Percentiles rank a stretch among this genome's conserved stretches.
These are phyloP conservation scores for Ophraella communa DNA, from an alignment of 2,888 invertebrate species.

Conservation along the genomic window DNA sequence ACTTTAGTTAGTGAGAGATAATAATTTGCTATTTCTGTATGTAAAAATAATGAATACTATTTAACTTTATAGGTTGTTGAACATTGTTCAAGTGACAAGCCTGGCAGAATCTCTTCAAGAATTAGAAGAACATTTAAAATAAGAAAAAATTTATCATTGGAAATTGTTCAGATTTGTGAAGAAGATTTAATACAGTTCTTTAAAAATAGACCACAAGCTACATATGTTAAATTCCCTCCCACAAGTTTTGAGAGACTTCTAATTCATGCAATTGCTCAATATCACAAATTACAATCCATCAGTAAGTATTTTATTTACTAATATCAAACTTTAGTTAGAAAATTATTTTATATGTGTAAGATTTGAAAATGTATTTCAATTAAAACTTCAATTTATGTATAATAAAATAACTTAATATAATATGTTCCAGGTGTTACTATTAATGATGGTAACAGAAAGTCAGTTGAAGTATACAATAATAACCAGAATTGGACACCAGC, in stretches of 20 bases:
- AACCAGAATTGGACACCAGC: slow-evolving; percentile 45
- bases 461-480: slow-evolving; percentile 41
- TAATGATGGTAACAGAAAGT: slow-evolving; percentile 33
- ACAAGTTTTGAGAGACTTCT: slow-evolving; percentile 53
- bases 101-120: slow-evolving; percentile 48
- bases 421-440: slow-evolving; percentile 35
- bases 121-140: slow-evolving; percentile 50
- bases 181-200: slow-evolving; percentile 49
- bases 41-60: not conserved
- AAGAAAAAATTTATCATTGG: slow-evolving; percentile 48
- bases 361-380: no score
- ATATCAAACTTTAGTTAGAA: no score
- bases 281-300: slow-evolving; percentile 51
- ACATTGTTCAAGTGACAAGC: slow-evolving; percentile 22
- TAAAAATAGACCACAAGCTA: slow-evolving; percentile 41
- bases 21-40: no score
- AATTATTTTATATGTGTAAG: no score
- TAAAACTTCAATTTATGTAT: no score
- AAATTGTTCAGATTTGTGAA: slow-evolving; percentile 47
- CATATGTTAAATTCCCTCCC: slow-evolving; percentile 45
- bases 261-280: slow-evolving; percentile 53
- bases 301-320: no score
- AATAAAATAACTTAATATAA: not conserved
- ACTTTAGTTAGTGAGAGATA: no score
- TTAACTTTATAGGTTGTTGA: slow-evolving; percentile 4